Evolutionary conservation across 1,140 invertebrate genomes (phyloP), one percentile per base, ranked within the genome.

Genomic region (Monochamus saltuarius): DNA sequence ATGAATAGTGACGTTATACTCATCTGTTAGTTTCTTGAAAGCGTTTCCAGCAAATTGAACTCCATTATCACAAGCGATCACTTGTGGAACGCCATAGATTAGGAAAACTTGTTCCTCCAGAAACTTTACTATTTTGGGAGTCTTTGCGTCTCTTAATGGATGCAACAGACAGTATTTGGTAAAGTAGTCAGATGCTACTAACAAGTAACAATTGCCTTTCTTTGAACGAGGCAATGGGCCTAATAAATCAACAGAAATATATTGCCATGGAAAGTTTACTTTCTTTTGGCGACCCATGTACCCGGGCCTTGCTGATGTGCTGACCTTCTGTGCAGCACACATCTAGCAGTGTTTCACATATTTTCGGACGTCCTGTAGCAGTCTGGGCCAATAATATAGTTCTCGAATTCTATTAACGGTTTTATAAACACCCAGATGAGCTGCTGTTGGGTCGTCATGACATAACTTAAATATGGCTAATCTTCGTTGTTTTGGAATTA

Each of bases 201-300:
- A 46, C 9, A 78, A 62, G 62, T 73, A 77, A 16, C 56, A 64
- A 58, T 73, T 70, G 1, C 66, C 65, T 34, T 34, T 38, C 3
- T 43, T 35, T 7, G 64, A 74, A 9, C 49, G 37, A 0, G 69
- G 66, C n/a, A 75, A 59, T 10, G 73, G 68, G 7, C 72, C 66
- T 69, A 79, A 52, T 73, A 83, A 57, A 74, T 79, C 57, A 3
- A 72, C 46, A 1, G 68, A 62, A 14, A 71, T 62, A 1, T 57
- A 13, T 61, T 75, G 52, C 39, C 40, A 66, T 42, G 64, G 64
- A 53, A 37, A 53, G 37, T 17, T 11, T 14, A 60, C 49, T 16
- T 49, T 47, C 29, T 64, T 62, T 36, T 60, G 51, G n/a, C 36
- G 49, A 19, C 64, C 56, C 61, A 62, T 59, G 13, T 54, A 50